A percentile compares a stretch with the other conserved stretches of the same genome.
Conservation (phyloP, 2,113 vertebrate species). For the Paradisaea rubra region DNA sequence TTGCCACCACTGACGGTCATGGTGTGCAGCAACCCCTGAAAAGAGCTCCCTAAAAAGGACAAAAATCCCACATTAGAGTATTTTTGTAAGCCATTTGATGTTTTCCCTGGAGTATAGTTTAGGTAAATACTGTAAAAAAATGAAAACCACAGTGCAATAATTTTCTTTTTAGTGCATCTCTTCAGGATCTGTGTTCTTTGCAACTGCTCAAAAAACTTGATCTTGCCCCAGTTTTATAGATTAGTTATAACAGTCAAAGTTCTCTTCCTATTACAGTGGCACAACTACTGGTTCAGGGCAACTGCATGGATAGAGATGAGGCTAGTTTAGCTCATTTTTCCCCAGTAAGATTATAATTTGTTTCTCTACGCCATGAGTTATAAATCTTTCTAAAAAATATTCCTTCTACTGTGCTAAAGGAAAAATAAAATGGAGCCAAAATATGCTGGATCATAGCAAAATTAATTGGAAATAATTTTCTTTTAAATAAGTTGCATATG, state of each 20-base stretch:
- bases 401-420: constrained; percentile 29
- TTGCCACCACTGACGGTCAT: not conserved
- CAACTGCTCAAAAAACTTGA: not conserved
- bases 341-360: constrained; percentile 2
- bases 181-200: not conserved
- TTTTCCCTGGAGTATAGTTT: not conserved
- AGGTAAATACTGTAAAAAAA: not conserved
- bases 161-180: not conserved
- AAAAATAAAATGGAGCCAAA: constrained; percentile 20
- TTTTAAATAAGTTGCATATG: constrained; percentile 66
- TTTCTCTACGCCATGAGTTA: constrained; percentile 28
- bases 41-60: not conserved
- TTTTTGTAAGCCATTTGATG: not conserved
- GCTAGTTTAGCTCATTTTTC: constrained; percentile 15
- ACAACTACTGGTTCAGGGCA: not conserved
- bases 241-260: not conserved
- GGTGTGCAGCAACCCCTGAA: not conserved
- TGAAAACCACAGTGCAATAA: not conserved
- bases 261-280: not conserved
- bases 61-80: not conserved
- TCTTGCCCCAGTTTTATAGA: not conserved
- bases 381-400: constrained; percentile 34
- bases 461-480: constrained; percentile 59
- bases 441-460: not conserved
- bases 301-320: not conserved